Base-by-base conservation (phyloP, 2,797 vertebrate genomes). In the Sebastes wilsoni region DNA sequence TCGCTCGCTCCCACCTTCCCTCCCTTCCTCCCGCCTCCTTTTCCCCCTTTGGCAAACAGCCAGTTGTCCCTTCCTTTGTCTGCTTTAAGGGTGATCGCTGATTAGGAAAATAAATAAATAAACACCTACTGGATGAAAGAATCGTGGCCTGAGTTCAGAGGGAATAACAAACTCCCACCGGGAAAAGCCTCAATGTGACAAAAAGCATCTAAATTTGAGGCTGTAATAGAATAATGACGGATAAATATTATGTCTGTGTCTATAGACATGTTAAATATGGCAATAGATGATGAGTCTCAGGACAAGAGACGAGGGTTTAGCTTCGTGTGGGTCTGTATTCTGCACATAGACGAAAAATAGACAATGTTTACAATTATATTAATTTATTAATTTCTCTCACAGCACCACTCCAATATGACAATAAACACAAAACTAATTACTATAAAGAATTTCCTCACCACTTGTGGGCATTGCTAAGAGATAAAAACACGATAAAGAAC, bases 41-140 rank as follows among this genome's bases (percentile, higher is more conserved):
- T 58, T 38, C 52, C 70, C 70, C 64, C 27, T 72, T 79, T 91
- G 83, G 81, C 80, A 79, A 87, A 81, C 52, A 75, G 76, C 75
- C 88, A 75, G 73, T 61, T 36, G 67, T 80, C 60, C 62, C 36
- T 85, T 86, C 66, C 84, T 93, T 93, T 93, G 89, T 93, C 84
- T 92, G 79, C 79, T 84, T 5, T 73, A 84, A 66, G 82, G 90
- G 67, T 72, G 77, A 86, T 84, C 49, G 1, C 66, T 81, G 85
- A 87, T 90, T 75, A 83, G 65, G 75, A 80, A 84, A 87, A 86
- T 67, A 77, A 74, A 83, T 72, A 38, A 49, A 52, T 80, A 88
- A 81, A 65, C 69, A 86, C 62, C 42, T 49, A 66, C 18, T 72
- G 64, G 68, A 77, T 81, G 55, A 82, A 82, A 73, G 49, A 25